Percentiles rank a stretch among this genome's conserved stretches.
Conservation (phyloP, 2,797 vertebrate genomes). For the Semotilus atromaculatus region DNA sequence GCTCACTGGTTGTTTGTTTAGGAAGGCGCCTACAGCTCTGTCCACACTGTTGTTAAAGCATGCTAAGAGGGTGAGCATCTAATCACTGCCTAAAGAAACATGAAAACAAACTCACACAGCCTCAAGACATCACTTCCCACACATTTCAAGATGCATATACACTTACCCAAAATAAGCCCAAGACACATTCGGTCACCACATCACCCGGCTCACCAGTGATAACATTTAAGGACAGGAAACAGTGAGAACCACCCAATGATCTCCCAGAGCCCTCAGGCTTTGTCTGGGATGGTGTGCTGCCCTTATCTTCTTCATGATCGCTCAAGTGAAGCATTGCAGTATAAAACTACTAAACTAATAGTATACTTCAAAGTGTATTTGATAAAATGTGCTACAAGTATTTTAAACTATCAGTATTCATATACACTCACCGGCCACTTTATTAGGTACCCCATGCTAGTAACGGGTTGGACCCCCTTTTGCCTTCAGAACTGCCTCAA, state of each 20-base stretch:
- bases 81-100: conserved; percentile 10
- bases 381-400: too few relatives aligned
- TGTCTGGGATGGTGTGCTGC: neutral
- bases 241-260: neutral
- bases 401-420: too few relatives aligned
- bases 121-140: conserved; percentile 18
- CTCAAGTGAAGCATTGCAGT: neutral
- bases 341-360: too few relatives aligned
- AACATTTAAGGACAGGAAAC: conserved; percentile 25
- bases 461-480: too few relatives aligned
- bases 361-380: too few relatives aligned
- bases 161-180: neutral
- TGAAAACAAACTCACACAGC: neutral
- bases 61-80: conserved; percentile 15
- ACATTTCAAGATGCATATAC: neutral
- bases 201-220: conserved; percentile 25
- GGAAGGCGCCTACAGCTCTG: conserved; percentile 21
- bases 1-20: conserved; percentile 24
- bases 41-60: conserved; percentile 22
- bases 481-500: too few relatives aligned
- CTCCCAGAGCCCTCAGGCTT: conserved; percentile 14
- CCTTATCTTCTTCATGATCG: conserved; percentile 8
- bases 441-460: too few relatives aligned
- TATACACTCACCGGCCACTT: too few relatives aligned
- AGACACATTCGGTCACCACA: neutral